These are phyloP conservation scores for Pagrus major DNA, from an alignment of 2,113 vertebrate genomes.

Conservation along the genomic window DNA sequence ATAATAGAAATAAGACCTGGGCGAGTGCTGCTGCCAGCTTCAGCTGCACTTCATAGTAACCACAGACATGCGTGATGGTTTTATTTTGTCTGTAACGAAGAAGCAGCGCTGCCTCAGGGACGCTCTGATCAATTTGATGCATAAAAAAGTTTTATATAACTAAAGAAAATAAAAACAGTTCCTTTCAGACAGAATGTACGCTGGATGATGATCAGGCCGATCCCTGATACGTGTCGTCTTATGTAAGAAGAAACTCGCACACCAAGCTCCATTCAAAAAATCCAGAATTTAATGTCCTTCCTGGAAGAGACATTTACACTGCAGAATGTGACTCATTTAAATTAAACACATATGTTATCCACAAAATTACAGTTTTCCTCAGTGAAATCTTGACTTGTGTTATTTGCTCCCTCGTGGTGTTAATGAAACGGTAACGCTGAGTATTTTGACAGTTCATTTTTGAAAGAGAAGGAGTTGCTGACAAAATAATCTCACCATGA, in stretches of 20 bases:
- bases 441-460: neutral
- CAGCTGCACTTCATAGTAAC: conserved; percentile 27
- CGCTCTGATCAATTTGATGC: neutral
- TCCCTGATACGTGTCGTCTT: conserved; percentile 12
- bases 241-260: conserved; percentile 4
- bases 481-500: neutral
- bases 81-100: conserved; percentile 27
- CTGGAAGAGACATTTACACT: neutral
- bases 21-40: neutral
- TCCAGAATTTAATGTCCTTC: neutral
- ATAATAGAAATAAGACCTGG: neutral
- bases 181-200: neutral
- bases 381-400: neutral
- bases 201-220: neutral
- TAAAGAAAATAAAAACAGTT: conserved; percentile 19
- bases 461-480: neutral
- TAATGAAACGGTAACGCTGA: no score
- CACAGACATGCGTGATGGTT: neutral
- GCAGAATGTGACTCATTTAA: neutral
- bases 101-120: conserved; percentile 4
- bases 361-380: neutral
- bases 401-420: no score
- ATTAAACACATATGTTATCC: neutral
- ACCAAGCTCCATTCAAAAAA: neutral
- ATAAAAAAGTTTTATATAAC: conserved; percentile 36